phyloP scores from a whole-genome alignment of 2,113 vertebrate species.

The Paralichthys olivaceus region DNA sequence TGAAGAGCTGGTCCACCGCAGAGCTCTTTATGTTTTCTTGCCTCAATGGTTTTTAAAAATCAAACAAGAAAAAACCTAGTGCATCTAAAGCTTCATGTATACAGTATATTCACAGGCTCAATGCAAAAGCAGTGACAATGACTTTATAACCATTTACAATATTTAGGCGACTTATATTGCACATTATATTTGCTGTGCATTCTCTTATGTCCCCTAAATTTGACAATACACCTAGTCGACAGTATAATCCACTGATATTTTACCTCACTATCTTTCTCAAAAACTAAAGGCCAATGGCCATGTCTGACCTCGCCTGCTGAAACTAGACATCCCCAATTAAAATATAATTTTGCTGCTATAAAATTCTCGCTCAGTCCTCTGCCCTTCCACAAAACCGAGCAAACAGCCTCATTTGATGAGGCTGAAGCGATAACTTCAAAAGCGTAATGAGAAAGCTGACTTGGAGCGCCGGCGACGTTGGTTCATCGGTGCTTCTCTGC shows the following conservation, averaged over 20 bases:
- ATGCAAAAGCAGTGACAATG: not conserved
- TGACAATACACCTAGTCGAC: not conserved
- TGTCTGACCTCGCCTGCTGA: constrained; percentile 12
- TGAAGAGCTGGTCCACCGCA: constrained; percentile 21
- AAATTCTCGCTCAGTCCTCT: not conserved
- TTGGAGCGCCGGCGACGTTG: not conserved
- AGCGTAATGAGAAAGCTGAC: constrained; percentile 32
- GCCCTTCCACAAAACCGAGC: not conserved
- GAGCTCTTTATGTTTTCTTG: not conserved
- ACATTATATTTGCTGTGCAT: not conserved
- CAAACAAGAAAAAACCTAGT: not conserved
- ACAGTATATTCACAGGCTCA: not conserved
- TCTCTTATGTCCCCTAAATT: not conserved
- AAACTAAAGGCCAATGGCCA: constrained; percentile 17
- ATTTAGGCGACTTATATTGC: not conserved
- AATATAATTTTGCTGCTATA: not conserved
- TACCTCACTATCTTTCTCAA: not conserved
- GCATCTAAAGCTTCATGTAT: not conserved
- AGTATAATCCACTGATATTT: not conserved
- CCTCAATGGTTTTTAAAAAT: constrained; percentile 1
- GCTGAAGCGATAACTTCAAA: not conserved
- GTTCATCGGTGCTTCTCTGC: constrained; percentile 5
- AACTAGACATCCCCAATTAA: constrained; percentile 20
- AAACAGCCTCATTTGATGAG: not conserved
- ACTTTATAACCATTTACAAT: not conserved